Conservation (phyloP, 2,888 invertebrate genomes). For the Drosophila emarginata region DNA sequence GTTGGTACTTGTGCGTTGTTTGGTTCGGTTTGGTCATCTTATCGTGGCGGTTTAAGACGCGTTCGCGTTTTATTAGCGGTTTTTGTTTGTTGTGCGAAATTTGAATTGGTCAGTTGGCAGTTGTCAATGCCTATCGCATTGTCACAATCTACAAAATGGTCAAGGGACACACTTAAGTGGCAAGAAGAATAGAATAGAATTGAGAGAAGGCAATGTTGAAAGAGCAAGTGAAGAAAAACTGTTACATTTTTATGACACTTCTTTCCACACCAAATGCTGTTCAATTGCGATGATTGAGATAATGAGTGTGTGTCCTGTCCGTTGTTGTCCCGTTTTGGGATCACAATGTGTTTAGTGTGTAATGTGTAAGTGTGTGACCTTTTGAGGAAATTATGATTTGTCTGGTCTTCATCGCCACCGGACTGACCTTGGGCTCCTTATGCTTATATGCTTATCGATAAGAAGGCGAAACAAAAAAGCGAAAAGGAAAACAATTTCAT, state of each 20-base stretch:
- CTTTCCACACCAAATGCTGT: conserved; percentile 69
- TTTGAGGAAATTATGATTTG: conserved; percentile 72
- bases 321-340: conserved; percentile 41
- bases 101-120: conserved; percentile 56
- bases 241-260: conserved; percentile 63
- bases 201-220: conserved; percentile 28
- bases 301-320: conserved; percentile 49
- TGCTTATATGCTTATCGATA: conserved; percentile 29
- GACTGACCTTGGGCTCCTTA: conserved; percentile 30
- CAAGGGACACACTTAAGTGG: conserved; percentile 56
- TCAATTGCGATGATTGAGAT: conserved; percentile 72
- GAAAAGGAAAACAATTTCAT: conserved; percentile 16
- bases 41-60: not conserved
- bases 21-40: conserved; percentile 54
- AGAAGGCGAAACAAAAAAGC: conserved; percentile 11
- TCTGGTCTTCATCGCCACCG: conserved; percentile 17
- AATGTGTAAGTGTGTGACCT: conserved; percentile 38
- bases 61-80: conserved; percentile 19
- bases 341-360: conserved; percentile 28
- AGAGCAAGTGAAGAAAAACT: conserved; percentile 31
- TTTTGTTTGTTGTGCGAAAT: conserved; percentile 51
- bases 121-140: conserved; percentile 50
- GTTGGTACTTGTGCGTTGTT: conserved; percentile 71
- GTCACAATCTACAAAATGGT: conserved; percentile 70
- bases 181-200: conserved; percentile 32